These are phyloP conservation scores for Plotosus lineatus DNA, from an alignment of 2,113 vertebrate species.

Conservation along the genomic window DNA sequence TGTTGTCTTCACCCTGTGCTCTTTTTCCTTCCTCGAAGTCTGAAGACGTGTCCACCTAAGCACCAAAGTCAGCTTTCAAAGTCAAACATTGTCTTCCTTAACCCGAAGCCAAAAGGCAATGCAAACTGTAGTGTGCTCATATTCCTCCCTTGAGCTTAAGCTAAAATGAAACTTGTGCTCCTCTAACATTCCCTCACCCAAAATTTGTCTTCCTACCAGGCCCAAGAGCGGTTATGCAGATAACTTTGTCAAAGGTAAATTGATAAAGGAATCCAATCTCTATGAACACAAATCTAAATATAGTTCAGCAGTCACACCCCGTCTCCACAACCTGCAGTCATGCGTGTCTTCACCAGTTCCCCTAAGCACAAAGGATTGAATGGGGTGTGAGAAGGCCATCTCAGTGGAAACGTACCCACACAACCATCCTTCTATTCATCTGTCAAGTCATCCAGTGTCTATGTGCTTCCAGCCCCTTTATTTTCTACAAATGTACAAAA, in stretches of 20 bases:
- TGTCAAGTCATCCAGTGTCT: slow-evolving; percentile 20
- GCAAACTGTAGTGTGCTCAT: slow-evolving; percentile 50
- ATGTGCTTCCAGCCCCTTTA: slow-evolving; percentile 54
- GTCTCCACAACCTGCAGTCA: slow-evolving; percentile 38
- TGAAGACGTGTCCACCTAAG: slow-evolving; percentile 40
- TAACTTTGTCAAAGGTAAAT: slow-evolving; percentile 38
- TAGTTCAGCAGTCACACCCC: slow-evolving; percentile 11
- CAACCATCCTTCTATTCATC: slow-evolving; percentile 43
- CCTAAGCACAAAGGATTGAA: slow-evolving; percentile 59
- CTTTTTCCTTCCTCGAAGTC: slow-evolving; percentile 34
- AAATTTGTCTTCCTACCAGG: slow-evolving; percentile 50
- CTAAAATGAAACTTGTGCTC: slow-evolving; percentile 40
- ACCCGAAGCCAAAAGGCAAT: slow-evolving; percentile 53
- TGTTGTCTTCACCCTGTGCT: slow-evolving; percentile 46
- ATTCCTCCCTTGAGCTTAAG: slow-evolving; percentile 24
- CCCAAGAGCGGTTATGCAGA: slow-evolving; percentile 51
- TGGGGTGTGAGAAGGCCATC: slow-evolving; percentile 54
- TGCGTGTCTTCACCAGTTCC: slow-evolving; percentile 45
- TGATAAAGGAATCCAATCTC: slow-evolving; percentile 38
- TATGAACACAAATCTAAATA: slow-evolving; percentile 31
- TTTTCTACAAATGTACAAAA: slow-evolving; percentile 68
- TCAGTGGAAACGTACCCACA: slow-evolving; percentile 52
- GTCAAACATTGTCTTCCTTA: slow-evolving; percentile 53
- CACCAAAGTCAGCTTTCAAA: slow-evolving; percentile 55
- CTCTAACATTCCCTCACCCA: slow-evolving; percentile 7